Evolutionary conservation across 2,797 vertebrate genomes (phyloP), one percentile per base, ranked within the genome.

Genomic region (Gobio occitaniae): DNA sequence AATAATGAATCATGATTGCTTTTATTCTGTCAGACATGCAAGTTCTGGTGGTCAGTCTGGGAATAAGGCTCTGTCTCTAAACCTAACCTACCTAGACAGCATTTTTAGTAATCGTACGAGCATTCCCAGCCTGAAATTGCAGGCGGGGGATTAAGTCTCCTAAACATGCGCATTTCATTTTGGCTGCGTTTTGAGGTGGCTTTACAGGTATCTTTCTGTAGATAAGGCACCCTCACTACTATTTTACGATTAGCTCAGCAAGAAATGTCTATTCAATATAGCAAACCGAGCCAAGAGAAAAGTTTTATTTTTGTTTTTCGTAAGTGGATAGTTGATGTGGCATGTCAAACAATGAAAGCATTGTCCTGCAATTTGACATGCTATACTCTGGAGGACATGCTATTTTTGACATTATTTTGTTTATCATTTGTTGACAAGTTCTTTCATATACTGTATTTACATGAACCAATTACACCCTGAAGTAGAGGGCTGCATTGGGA

Each of bases 191-290:
- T 78, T 84, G 7, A 48, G 17, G n/a, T 15, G 41, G 13, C 8
- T 52, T 72, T 63, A 19, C 21, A 25, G 54, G 48, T 47, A 59
- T 54, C 41, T 25, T 72, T 72, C n/a, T 25, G 41, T 63, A 25
- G 68, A 63, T 63, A 72, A 79, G 25, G 12, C 11, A 15, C 15
- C 63, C 12, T 6, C 25, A 6, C 19, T 6, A 8, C 25, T 19
- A 38, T 65, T 12, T 59, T 63, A 52, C 68, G 50, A 50, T 78
- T 77, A 78, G 52, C 54, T 65, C 44, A 63, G 76, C 54, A 71
- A 79, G 15, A 72, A 29, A 11, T 80, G 50, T 63, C 41, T 12
- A 72, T 72, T 59, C 21, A 29, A 2, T 84, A n/a, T 78, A 9
- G 15, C 9, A 78, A 69, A 70, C 36, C 17, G 11, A 83, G 36